phyloP scores from a whole-genome alignment of 2,888 invertebrate genomes.

The Clepsis dumicolana region DNA sequence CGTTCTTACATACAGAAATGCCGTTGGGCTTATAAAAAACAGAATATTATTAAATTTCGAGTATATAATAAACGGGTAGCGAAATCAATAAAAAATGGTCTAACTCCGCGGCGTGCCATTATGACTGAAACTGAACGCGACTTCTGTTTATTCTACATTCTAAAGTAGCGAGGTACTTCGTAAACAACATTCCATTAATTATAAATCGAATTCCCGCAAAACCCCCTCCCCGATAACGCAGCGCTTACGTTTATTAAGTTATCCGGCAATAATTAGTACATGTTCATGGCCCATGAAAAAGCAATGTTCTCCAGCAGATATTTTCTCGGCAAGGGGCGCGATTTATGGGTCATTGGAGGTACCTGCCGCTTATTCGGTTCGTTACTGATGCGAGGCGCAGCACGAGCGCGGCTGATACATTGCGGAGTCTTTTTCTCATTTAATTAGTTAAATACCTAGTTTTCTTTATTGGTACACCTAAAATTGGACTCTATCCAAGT shows the following conservation, averaged over 20 bases:
- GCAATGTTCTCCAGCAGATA: conserved; percentile 8
- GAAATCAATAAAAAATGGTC: too few species aligned
- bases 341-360: conserved; percentile 39
- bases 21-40: too few species aligned
- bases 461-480: too few species aligned
- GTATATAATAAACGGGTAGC: too few species aligned
- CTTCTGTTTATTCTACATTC: too few species aligned
- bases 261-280: conserved; percentile 27
- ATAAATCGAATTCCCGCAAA: neutral
- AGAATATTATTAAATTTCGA: too few species aligned
- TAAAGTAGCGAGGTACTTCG: too few species aligned
- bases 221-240: neutral
- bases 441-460: neutral
- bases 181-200: too few species aligned
- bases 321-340: conserved; percentile 22
- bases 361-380: conserved; percentile 38
- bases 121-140: too few species aligned
- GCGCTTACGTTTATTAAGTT: conserved; percentile 1
- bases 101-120: too few species aligned
- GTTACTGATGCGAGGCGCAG: conserved; percentile 17
- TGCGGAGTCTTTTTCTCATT: neutral
- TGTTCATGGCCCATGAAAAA: conserved; percentile 30
- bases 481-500: too few species aligned
- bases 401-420: neutral
- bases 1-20: too few species aligned